phyloP scores from a whole-genome alignment of 2,797 vertebrate genomes.

The Aselliscus stoliczkanus region DNA sequence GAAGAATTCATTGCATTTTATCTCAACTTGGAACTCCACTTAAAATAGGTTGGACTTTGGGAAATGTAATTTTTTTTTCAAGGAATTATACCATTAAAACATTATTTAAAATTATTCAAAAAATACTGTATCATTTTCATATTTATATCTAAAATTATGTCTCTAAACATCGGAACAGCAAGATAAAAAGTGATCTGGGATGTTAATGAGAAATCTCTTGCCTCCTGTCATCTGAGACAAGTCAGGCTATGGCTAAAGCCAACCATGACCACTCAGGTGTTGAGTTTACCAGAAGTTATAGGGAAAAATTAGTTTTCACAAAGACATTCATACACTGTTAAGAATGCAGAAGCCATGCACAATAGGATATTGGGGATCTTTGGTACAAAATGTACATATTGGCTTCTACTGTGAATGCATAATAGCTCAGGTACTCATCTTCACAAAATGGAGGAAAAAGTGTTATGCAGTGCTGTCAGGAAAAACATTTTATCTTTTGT shows the following conservation, averaged over 20 bases:
- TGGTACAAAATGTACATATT: not conserved
- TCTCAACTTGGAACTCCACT: conserved; percentile 19
- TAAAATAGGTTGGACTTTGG: conserved; percentile 25
- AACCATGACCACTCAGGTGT: not conserved
- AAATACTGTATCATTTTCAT: not conserved
- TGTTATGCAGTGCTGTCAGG: not conserved
- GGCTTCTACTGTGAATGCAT: not conserved
- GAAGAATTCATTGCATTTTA: conserved; percentile 19
- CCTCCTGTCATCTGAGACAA: not conserved
- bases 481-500: not conserved
- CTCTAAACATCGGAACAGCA: not conserved
- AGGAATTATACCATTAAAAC: conserved; percentile 28
- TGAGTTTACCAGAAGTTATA: not conserved
- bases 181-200: not conserved
- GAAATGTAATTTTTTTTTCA: not conserved
- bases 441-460: not conserved
- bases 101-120: not conserved
- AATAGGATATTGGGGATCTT: not conserved
- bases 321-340: not conserved
- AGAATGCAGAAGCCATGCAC: not conserved
- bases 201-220: not conserved
- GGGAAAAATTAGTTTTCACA: not conserved
- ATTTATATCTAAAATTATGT: not conserved
- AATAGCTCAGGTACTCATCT: not conserved
- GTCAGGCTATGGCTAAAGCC: not conserved